Percentiles rank a stretch among this genome's conserved stretches.
Evolutionary conservation across 2,113 vertebrate species (phyloP).

Genomic region (Phyllopteryx taeniolatus): DNA sequence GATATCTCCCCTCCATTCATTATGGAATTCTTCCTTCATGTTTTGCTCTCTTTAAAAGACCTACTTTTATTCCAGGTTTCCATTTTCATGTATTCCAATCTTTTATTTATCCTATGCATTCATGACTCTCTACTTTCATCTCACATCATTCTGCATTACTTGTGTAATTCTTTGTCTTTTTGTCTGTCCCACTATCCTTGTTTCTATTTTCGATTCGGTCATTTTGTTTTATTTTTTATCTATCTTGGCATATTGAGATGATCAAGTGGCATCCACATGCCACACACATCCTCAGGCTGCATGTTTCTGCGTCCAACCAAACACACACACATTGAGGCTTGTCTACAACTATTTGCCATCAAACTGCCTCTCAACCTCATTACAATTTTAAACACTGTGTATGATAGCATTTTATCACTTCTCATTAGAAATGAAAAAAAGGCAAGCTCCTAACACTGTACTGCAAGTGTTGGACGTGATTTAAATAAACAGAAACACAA

Average conservation of each 20-base stretch:
- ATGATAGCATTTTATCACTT: no score
- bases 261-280: slow-evolving; percentile 27
- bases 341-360: background rate
- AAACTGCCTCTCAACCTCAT: no score
- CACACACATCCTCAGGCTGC: slow-evolving; percentile 11
- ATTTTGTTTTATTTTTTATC: slow-evolving; percentile 8
- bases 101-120: background rate
- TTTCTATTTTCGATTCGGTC: background rate
- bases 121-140: background rate
- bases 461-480: no score
- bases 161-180: background rate
- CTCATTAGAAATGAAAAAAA: no score
- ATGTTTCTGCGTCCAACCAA: background rate
- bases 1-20: no score
- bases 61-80: background rate
- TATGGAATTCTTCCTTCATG: no score
- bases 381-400: no score
- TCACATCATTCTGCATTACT: background rate
- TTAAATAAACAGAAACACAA: no score
- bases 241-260: slow-evolving; percentile 28
- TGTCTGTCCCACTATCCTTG: background rate
- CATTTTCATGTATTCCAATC: background rate
- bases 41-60: background rate
- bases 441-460: no score
- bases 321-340: slow-evolving; percentile 2